A percentile compares a stretch with the other conserved stretches of the same genome.
Evolutionary conservation across 2,797 vertebrate species (phyloP).

Genomic region (Pseudomugil gertrudae): DNA sequence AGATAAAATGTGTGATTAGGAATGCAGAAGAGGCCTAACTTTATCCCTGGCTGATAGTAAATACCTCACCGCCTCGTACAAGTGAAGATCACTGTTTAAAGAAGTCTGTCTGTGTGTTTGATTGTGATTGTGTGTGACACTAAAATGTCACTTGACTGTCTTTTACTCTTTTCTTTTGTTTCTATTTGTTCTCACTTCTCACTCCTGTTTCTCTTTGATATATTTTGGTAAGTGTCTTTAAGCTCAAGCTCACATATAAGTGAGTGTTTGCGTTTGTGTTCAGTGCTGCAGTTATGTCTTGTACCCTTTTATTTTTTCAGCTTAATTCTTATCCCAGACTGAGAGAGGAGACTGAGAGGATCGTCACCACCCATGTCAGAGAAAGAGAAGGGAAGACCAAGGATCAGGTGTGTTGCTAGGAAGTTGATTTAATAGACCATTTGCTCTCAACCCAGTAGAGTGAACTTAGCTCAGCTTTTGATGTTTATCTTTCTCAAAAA

Average conservation of each 20-base stretch:
- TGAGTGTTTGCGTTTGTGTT: conserved; percentile 22
- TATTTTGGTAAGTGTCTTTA: conserved; percentile 71
- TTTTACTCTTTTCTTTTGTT: conserved; percentile 71
- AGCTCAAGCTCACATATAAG: conserved; percentile 55
- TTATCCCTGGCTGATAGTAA: conserved; percentile 63
- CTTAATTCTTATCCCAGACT: conserved; percentile 92
- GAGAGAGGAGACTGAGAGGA: conserved; percentile 95
- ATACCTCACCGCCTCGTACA: conserved; percentile 12
- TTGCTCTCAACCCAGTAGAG: not conserved
- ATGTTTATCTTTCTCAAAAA: not conserved
- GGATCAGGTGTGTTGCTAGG: conserved; percentile 87
- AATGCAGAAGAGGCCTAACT: not conserved
- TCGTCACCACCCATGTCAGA: conserved; percentile 92
- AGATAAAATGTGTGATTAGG: not conserved
- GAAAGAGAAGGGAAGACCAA: conserved; percentile 95
- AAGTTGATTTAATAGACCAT: conserved; percentile 3
- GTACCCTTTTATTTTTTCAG: conserved; percentile 78
- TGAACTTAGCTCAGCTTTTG: not conserved
- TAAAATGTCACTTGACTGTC: conserved; percentile 66
- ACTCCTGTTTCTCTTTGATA: conserved; percentile 72
- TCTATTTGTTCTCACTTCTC: conserved; percentile 72
- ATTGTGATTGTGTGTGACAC: conserved; percentile 52
- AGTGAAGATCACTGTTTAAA: conserved; percentile 7
- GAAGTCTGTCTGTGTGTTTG: conserved; percentile 29
- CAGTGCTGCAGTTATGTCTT: conserved; percentile 62